Evolutionary conservation across 1,140 invertebrate genomes (phyloP), one percentile per base, ranked within the genome.

Genomic region (Lethrus apterus): DNA sequence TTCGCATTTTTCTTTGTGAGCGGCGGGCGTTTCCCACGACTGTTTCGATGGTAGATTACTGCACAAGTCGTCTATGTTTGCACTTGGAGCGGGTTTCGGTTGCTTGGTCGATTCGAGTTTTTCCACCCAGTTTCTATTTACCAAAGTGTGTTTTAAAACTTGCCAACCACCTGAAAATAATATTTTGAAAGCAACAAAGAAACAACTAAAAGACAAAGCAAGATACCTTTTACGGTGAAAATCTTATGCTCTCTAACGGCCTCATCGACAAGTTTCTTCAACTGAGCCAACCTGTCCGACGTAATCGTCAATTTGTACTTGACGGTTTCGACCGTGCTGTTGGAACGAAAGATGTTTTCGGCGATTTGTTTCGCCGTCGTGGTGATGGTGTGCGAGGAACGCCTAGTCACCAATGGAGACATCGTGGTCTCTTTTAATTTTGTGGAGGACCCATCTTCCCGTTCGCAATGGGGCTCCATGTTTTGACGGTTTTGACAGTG

Each of bases 61-160:
- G 42, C 54, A 56, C 0, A 67, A 43, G 14, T 63, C 63, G 3
- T 65, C 63, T 2, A 49, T 19, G 13, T 44, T 44, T 2, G 17
- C 13, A 4, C 13, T 7, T 17, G n/a, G 21, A 9, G 3, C 15
- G 11, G 19, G 9, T 38, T 38, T 50, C 13, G 33, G 43, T 26
- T 35, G 11, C 15, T 46, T 36, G 13, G 44, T 45, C 7, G 47
- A 64, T 56, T 80, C 78, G 51, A 76, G 69, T 62, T 80, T 80
- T 54, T 81, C 79, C 2, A 81, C 61, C 78, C 78, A 81, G 2
- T 78, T 76, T 17, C 79, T 63, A 32, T 75, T 67, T 0, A 74
- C 32, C 1, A 81, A 62, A n/a, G 77, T 75, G 24, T 68, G 59
- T 0, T 74, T 62, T 1, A 77, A 64, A 0, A 72, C 68, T 1